Evolutionary conservation across 2,888 invertebrate genomes (phyloP).

Genomic region (Frankliniella fusca): DNA sequence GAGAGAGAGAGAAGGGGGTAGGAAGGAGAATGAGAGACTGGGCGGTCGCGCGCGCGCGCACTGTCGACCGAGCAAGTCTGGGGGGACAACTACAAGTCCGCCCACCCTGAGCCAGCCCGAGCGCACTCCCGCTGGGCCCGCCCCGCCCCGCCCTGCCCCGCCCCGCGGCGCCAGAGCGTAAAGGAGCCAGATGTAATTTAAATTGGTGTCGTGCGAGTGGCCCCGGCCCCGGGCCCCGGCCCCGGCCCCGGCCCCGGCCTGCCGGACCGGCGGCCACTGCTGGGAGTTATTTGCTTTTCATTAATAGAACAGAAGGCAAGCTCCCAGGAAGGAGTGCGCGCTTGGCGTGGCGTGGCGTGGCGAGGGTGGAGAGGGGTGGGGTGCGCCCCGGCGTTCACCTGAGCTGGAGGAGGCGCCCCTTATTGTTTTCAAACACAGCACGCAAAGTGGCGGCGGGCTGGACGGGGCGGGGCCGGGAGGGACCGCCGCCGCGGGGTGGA

Average conservation of each 20-base stretch:
- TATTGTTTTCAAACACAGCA: too few relatives aligned
- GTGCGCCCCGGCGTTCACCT: too few relatives aligned
- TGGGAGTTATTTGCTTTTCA: conserved; percentile 24
- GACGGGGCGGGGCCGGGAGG: too few relatives aligned
- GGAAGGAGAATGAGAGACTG: too few relatives aligned
- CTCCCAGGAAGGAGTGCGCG: background rate
- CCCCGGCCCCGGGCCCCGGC: background rate
- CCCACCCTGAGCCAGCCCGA: background rate
- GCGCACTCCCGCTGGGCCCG: background rate
- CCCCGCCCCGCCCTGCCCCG: background rate
- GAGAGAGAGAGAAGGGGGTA: background rate
- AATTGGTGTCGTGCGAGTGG: background rate
- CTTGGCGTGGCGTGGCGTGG: background rate
- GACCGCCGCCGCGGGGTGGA: too few relatives aligned
- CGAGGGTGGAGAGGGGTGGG: too few relatives aligned
- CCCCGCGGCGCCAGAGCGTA: background rate
- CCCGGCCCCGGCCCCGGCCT: background rate
- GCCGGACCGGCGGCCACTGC: background rate
- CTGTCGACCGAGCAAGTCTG: too few relatives aligned
- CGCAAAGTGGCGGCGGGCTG: too few relatives aligned
- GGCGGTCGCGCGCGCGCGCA: background rate
- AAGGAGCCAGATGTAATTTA: conserved; percentile 24
- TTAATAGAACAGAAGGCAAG: conserved; percentile 3
- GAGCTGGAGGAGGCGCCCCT: too few relatives aligned
- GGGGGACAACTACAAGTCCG: background rate